Conservation (phyloP, 2,113 vertebrate species). For the Nycticorax nycticorax region DNA sequence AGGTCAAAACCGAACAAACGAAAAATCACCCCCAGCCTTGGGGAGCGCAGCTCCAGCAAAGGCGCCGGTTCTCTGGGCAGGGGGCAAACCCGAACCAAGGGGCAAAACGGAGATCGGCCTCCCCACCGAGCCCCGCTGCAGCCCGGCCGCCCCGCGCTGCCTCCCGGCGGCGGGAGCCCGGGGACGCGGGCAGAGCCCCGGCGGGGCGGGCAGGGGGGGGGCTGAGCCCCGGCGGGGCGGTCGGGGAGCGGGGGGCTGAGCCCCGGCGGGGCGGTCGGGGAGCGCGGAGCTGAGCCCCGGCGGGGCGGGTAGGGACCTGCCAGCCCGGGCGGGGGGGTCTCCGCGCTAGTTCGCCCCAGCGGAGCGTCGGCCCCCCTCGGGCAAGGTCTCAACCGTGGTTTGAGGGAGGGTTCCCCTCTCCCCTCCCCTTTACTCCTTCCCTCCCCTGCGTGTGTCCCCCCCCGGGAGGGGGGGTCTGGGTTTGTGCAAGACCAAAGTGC, state of each 20-base stretch:
- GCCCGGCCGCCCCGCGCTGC: neutral
- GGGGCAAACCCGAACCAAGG: neutral
- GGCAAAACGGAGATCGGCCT: neutral
- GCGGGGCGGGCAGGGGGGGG: neutral
- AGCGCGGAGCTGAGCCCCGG: neutral
- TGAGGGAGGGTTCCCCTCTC: neutral
- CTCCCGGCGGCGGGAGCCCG: neutral
- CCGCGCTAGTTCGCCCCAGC: neutral
- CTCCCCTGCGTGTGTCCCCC: neutral
- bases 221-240: neutral
- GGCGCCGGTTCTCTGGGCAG: neutral
- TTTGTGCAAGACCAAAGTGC: conserved; percentile 1
- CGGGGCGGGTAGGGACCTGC: too few relatives aligned
- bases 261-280: neutral
- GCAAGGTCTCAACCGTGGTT: neutral
- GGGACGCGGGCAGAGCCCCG: neutral
- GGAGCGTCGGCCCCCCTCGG: neutral
- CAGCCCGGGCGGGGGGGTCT: too few relatives aligned
- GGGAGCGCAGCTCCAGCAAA: neutral
- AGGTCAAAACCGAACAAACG: conserved; percentile 11
- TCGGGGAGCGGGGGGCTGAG: neutral
- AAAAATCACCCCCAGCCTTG: neutral
- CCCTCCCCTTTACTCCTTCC: neutral
- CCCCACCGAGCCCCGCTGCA: neutral
- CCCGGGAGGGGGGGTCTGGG: neutral